Base-by-base conservation (phyloP, 1,140 invertebrate genomes). In the Pomacea maculata region DNA sequence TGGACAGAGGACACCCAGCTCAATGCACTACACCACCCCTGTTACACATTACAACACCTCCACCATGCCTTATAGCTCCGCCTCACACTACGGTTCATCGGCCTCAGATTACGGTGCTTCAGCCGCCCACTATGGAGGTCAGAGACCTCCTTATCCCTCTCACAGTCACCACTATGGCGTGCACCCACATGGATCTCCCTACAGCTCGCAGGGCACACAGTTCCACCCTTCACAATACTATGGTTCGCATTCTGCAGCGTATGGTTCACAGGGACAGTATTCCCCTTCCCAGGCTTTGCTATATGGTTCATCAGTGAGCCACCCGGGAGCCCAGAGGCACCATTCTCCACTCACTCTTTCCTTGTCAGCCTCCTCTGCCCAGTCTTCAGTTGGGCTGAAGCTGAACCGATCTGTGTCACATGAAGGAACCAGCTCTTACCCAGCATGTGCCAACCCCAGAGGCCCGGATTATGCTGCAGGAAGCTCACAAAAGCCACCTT, bases 371-470 rank as follows among this genome's bases (percentile, higher is more conserved):
- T 76, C 71, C 12, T 9, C 81, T 29, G 29, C 73, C 72, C 54
- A 57, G 65, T 45, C 74, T 45, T 52, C 71, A 57, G 78, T 80
- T 63, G 55, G 29, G 29, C 75, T 61, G 77, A 81, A 72, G 34
- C 75, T 71, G 71, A 80, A 78, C 64, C 74, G 81, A 75, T 82
- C 67, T 65, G 76, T 80, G 52, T 79, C 80, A 17, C 75, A 79
- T 72, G 79, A 78, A 57, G 82, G 81, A 17, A 77, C 83, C 55
- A 77, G 80, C 34, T 25, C 80, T 78, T 84, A 80, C 80, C 76
- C 63, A 67, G 74, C 68, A 71, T 52, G 81, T 55, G 71, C 80
- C 71, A 75, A 76, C 68, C 79, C 80, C 67, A 74, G 76, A 64
- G 75, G 74, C 15, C 73, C 81, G 15, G 80, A 79, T 64, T 64